Base-by-base conservation (phyloP, 2,888 invertebrate species). In the Ctena decussata region DNA sequence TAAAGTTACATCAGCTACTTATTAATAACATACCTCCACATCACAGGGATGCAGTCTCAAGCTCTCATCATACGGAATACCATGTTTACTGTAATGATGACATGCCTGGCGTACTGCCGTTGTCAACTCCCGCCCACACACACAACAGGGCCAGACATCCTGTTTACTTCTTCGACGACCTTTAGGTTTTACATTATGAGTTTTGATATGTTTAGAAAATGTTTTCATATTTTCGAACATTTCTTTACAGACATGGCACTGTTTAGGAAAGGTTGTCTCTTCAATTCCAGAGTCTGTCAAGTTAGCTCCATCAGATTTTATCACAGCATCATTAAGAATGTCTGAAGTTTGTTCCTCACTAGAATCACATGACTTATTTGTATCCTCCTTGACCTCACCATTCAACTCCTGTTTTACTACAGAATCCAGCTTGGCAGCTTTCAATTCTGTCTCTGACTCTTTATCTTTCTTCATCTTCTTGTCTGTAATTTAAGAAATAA, bases 21-120 rank as follows among this genome's bases (percentile, higher is more conserved):
- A n/a, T n/a, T n/a, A n/a, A n/a, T n/a, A n/a, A 35, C 49, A 60
- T 76, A 84, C 84, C 80, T 84, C 84, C 37, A 39, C 65, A 37
- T 77, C 73, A 77, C 84, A 84, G 12, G 76, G 46, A 69, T 80
- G 72, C 15, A 84, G 76, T 49, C 80, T 84, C 12, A 84, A 80
- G 60, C 65, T 53, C 21, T 53, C 60, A 27, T 84, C 84, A 84
- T 80, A 84, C 1, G 84, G 84, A 53, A 84, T 84, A 6, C 84
- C 84, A 69, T 84, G 84, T 72, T 84, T 84, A 41, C 84, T 84
- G 77, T 80, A 80, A 44, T 80, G 73, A 30, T 84, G 84, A 71
- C 84, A 84, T 1, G 84, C 84, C 24, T 80, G 80, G 30, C 84
- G 53, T 6, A 84, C 84, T 0, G 73, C 77, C 0, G 84, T 75